Evolutionary conservation across 2,113 vertebrate genomes (phyloP), one percentile per base, ranked within the genome.

Genomic region (Circaetus gallicus): DNA sequence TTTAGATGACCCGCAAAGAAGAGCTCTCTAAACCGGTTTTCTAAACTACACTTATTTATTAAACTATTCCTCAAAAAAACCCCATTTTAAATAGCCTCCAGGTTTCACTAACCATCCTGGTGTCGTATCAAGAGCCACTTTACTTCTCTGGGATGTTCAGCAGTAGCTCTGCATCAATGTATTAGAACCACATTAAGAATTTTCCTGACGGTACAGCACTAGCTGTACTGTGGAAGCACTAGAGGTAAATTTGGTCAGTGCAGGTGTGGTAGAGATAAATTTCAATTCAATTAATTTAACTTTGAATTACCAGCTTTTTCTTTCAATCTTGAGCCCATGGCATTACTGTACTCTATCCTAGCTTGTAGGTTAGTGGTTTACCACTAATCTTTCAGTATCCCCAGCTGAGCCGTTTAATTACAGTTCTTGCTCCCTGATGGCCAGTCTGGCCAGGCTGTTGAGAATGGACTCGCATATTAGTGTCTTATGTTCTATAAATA

Each of bases 401-500:
- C 31, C 86, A 82, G 38, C 40, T 89, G 71, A 82, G 65, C 71
- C 4, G 2, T 95, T 93, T 89, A 90, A 88, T 95, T 94, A 89
- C 80, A 66, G 20, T 82, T 78, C 79, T 62, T 79, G 45, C 65
- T 96, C 90, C 56, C 86, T 70, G 17, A n/a, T 71, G 92, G 32
- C 80, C 42, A 24, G 34, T 79, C 90, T 82, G 79, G 55, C 40
- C 65, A 53, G 61, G 40, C n/a, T 65, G 36, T 62, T 85, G 82
- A 88, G 65, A 85, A 82, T 71, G 40, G 80, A 36, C 52, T 86
- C 2, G 2, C n/a, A 29, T 92, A 70, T 74, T 61, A 70, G 56
- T 94, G 70, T 73, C 55, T 74, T 88, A 67, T n/a, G 22, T 38
- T 88, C 74, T 88, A 43, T 79, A 90, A 94, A 90, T 95, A 87